These are phyloP conservation scores for Ormyrus labotus DNA, from an alignment of 2,888 invertebrate genomes.

Conservation along the genomic window DNA sequence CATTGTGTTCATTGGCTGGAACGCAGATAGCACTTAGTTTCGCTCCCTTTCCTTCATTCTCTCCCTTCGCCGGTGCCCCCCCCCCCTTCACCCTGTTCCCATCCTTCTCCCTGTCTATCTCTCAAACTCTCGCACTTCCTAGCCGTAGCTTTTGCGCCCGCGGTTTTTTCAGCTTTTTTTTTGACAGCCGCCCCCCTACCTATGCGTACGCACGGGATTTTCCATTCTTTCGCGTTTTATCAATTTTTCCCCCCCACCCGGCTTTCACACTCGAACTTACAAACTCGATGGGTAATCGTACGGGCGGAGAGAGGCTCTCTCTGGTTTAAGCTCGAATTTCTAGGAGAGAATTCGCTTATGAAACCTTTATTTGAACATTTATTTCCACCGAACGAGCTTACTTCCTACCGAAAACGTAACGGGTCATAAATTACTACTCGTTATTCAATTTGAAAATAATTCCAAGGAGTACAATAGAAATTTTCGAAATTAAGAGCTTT, in stretches of 20 bases:
- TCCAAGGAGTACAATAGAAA: neutral
- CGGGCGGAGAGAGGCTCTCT: neutral
- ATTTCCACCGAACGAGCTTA: conserved; percentile 6
- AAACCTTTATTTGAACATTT: conserved; percentile 20
- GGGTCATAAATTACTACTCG: too few relatives aligned
- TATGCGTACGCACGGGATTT: neutral
- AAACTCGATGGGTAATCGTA: conserved; percentile 7
- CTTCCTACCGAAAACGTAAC: neutral
- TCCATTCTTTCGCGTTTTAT: conserved; percentile 28
- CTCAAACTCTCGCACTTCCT: conserved; percentile 11
- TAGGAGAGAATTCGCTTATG: conserved; percentile 10
- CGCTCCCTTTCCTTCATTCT: conserved; percentile 52
- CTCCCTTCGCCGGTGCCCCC: conserved; percentile 46
- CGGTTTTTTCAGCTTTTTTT: conserved; percentile 7
- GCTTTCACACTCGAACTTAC: conserved; percentile 19
- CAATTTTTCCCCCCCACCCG: conserved; percentile 7
- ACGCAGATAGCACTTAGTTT: conserved; percentile 65
- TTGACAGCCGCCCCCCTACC: neutral
- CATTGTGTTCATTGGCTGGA: conserved; percentile 69
- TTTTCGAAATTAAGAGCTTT: conserved; percentile 1
- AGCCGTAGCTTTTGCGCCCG: neutral
- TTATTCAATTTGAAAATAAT: conserved; percentile 3
- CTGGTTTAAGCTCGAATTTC: too few relatives aligned
- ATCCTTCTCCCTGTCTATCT: neutral
- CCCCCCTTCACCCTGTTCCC: neutral